Evolutionary conservation across 2,113 vertebrate species (phyloP), one percentile per base, ranked within the genome.

Genomic region (Oryzias woworae): DNA sequence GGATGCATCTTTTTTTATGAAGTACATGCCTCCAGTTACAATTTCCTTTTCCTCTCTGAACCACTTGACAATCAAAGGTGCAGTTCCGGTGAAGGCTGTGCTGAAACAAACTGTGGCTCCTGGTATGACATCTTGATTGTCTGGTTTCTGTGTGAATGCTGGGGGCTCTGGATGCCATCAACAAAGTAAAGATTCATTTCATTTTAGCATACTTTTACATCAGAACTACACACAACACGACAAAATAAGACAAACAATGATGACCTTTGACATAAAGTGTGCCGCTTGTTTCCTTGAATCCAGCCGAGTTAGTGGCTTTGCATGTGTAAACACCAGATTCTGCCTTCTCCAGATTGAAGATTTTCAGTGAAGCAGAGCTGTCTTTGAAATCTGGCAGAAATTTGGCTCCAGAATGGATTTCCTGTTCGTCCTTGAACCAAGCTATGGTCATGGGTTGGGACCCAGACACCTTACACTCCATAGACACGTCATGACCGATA

Each of bases 241-340:
- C 16, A 47, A 53, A 2, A 55, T 12, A 45, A 67, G 15, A 22
- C 13, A 58, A 66, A 62, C 56, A 51, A 41, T 57, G 56, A 84
- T 86, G 89, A 99, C 97, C 97, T 99, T 97, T 97, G 73, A 98
- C 94, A 68, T 94, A 92, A 75, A 99, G 89, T 16, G 95, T 94
- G 83, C 96, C 95, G 16, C 93, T 95, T 87, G 91, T 95, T 52
- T 98, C 96, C 88, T 96, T 96, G 83, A 91, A 93, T 72, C 96
- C 97, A 58, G 96, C 95, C 13, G 96, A 90, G 79, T 99, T 99
- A 28, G 92, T 94, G 75, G 96, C 96, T 87, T 87, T 94, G 75
- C 97, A 99, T 67, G 92, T 92, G 78, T 97, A 99, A 73, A 94
- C 94, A 41, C 96, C 97, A 59, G 95, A 92, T 0, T 98, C 96